Evolutionary conservation across 1,140 invertebrate species (phyloP), one percentile per base, ranked within the genome.

Genomic region (Calephelis virginiensis): DNA sequence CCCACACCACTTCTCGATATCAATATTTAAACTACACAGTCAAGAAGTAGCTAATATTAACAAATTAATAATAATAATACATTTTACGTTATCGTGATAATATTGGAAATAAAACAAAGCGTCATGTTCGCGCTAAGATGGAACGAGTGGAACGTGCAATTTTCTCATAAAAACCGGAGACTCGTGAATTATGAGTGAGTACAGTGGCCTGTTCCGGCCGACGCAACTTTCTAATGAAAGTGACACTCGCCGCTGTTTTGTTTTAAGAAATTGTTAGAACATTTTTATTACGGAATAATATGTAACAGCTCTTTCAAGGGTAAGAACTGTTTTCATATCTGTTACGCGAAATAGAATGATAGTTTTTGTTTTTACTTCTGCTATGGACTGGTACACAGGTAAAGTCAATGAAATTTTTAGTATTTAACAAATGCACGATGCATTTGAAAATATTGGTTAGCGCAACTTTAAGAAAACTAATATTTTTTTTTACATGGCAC

Each of bases 211-310:
- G 72, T 79, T 76, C 75, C 79, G 75, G 76, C 67, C 67, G 67
- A 67, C 47, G 67, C 70, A 59, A 83, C 83, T 85, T 85, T 85
- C 83, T 80, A 83, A 77, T 76, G 83, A 85, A 85, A 83, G 81
- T 75, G 76, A 80, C 72, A 61, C 50, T 47, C 56, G 67, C 64
- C 53, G 74, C 66, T 64, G 63, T 71, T 74, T 78, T 73, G 71
- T 70, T 74, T 73, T 59, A 69, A 66, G 48, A 63, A 71, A 71
- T 70, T 61, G 48, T 69, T 49, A 59, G 56, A 59, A 59, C 28
- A 38, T 12, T 59, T 56, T 38, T 59, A 59, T 37, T 4, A 38
- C 56, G 17, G 28, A n/a, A 59, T 37, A 59, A 65, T 64, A 64
- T 60, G 67, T 65, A 65, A 50, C 63, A 38, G 43, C 11, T 14